Conservation (phyloP, 2,113 vertebrate genomes). For the Oreotrochilus melanogaster region DNA sequence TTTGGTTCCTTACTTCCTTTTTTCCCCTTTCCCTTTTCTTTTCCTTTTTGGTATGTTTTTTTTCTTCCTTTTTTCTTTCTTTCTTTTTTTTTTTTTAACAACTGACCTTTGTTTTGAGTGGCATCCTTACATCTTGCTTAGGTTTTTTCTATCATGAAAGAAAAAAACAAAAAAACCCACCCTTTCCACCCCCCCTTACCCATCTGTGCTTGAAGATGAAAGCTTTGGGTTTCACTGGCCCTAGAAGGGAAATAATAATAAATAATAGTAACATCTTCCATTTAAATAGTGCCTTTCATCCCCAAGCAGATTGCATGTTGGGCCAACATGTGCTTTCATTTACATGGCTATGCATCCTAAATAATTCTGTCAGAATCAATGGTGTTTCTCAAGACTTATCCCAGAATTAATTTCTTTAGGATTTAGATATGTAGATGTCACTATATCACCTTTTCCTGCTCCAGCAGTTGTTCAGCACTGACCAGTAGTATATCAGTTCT, state of each 20-base stretch:
- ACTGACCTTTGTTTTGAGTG: slow-evolving; percentile 31
- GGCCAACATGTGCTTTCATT: slow-evolving; percentile 6
- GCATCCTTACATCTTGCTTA: neutral
- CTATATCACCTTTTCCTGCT: neutral
- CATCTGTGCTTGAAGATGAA: slow-evolving; percentile 40
- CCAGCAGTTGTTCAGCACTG: neutral
- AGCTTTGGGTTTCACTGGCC: neutral
- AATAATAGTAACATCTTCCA: neutral
- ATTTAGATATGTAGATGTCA: slow-evolving; percentile 3
- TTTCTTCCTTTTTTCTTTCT: neutral
- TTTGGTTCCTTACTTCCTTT: neutral
- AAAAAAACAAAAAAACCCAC: neutral
- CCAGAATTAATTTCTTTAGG: neutral
- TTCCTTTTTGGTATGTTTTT: too few relatives aligned
- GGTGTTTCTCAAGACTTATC: neutral
- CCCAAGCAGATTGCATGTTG: neutral
- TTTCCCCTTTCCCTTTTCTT: neutral
- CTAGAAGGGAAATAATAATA: slow-evolving; percentile 22
- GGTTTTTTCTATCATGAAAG: neutral
- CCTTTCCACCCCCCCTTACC: neutral
- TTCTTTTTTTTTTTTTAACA: neutral
- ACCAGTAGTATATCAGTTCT: neutral
- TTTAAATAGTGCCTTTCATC: slow-evolving; percentile 58
- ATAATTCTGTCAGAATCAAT: slow-evolving; percentile 16
- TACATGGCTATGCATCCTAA: neutral